Conservation (phyloP, 2,888 invertebrate species). For the Philereme vetulata region DNA sequence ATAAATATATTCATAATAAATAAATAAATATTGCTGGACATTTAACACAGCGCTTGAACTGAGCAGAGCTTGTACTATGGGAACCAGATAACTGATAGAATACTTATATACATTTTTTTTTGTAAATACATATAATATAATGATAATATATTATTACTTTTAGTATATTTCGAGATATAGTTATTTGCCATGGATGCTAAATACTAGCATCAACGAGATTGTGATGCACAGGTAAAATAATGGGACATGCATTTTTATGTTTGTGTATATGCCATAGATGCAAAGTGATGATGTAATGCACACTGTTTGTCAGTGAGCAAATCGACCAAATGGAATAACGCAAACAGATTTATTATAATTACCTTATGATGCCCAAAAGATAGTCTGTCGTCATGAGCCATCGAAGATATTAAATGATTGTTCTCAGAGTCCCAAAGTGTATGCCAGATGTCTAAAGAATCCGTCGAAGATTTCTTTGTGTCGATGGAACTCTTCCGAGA, state of each 20-base stretch:
- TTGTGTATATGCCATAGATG: slow-evolving; percentile 6
- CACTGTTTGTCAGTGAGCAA: slow-evolving; percentile 24
- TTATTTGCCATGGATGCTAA: too few relatives aligned
- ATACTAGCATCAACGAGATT: too few relatives aligned
- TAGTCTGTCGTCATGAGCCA: slow-evolving; percentile 82
- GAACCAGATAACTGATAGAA: too few relatives aligned
- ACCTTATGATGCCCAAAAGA: slow-evolving; percentile 70
- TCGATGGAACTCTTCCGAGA: slow-evolving; percentile 80
- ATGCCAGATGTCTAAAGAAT: slow-evolving; percentile 88
- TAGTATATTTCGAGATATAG: too few relatives aligned
- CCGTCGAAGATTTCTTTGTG: slow-evolving; percentile 85
- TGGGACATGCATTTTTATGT: slow-evolving; percentile 5
- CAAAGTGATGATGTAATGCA: slow-evolving; percentile 21
- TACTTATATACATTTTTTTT: too few relatives aligned
- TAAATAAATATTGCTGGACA: too few relatives aligned
- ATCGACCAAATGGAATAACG: slow-evolving; percentile 27
- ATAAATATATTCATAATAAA: too few relatives aligned
- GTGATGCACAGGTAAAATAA: not conserved
- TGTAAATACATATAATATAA: too few relatives aligned
- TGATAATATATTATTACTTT: too few relatives aligned
- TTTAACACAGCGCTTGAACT: too few relatives aligned
- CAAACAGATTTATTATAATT: slow-evolving; percentile 50
- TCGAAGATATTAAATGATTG: slow-evolving; percentile 85
- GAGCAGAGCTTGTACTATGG: too few relatives aligned
- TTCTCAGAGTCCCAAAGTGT: slow-evolving; percentile 88